phyloP scores from a whole-genome alignment of 2,797 vertebrate genomes.

The Aulostomus chinensis region DNA sequence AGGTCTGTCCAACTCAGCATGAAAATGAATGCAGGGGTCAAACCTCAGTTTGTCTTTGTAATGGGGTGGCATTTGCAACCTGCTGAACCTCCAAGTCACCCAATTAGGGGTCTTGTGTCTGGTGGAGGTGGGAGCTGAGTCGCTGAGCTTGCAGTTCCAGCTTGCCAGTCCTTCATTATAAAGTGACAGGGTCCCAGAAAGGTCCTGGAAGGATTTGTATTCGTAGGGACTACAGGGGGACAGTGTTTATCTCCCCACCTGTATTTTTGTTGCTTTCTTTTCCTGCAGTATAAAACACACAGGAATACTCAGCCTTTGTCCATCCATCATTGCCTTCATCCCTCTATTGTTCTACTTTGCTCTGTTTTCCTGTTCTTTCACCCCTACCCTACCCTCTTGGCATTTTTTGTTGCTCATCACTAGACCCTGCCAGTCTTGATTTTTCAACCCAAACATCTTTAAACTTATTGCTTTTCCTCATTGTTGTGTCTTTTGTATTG shows the following conservation, averaged over 20 bases:
- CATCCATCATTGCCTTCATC: not conserved
- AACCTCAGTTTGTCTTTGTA: not conserved
- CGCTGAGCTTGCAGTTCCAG: constrained; percentile 6
- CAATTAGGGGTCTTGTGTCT: constrained; percentile 23
- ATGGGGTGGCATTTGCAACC: not conserved
- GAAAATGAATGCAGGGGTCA: not conserved
- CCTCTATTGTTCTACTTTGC: not conserved
- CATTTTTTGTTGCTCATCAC: not conserved
- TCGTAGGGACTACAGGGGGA: no score
- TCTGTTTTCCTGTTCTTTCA: not conserved
- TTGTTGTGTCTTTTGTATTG: constrained; percentile 28
- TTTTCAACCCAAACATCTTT: constrained; percentile 1
- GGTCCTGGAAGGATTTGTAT: constrained; percentile 15
- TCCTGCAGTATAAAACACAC: no score
- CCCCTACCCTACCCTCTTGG: fast-evolving
- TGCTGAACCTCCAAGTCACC: not conserved
- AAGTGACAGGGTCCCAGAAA: constrained; percentile 15
- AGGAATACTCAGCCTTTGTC: no score
- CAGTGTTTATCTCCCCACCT: not conserved
- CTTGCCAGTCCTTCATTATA: no score
- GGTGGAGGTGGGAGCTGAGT: constrained; percentile 1
- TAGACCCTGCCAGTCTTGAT: not conserved
- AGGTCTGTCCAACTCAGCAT: not conserved
- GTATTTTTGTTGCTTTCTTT: no score
- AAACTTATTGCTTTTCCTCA: constrained; percentile 1